Conservation (phyloP, 2,888 invertebrate genomes). For the Ophion costatus region DNA sequence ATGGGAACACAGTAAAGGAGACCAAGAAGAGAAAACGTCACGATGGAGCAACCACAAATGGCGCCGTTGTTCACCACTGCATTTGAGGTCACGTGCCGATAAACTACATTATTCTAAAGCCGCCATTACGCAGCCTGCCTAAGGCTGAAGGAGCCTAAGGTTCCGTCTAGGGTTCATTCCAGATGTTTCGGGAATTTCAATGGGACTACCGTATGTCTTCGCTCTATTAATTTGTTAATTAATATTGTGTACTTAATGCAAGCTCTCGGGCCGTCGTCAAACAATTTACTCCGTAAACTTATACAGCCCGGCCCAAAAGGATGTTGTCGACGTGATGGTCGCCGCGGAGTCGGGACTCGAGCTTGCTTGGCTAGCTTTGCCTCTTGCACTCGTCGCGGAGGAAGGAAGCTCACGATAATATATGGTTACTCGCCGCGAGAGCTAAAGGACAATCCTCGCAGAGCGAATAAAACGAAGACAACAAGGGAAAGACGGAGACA, state of each 20-base stretch:
- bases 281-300: slow-evolving; percentile 17
- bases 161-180: no score
- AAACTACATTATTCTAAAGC: no score
- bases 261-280: no score
- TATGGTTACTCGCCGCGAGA: slow-evolving; percentile 60
- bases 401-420: slow-evolving; percentile 65
- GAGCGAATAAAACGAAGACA: slow-evolving; percentile 58
- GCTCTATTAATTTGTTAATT: no score
- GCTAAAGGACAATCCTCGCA: slow-evolving; percentile 59
- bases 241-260: no score
- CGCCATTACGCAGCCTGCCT: no score
- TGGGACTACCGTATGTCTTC: no score
- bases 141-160: no score
- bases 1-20: slow-evolving; percentile 27
- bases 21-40: not conserved
- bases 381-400: slow-evolving; percentile 34
- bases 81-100: slow-evolving; percentile 41
- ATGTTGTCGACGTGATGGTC: slow-evolving; percentile 56
- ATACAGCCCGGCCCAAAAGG: slow-evolving; percentile 26
- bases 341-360: slow-evolving; percentile 49
- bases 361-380: slow-evolving; percentile 40
- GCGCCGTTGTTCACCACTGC: slow-evolving; percentile 41
- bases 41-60: slow-evolving; percentile 35
- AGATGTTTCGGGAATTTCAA: no score
- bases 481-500: slow-evolving; percentile 3